Conservation (phyloP, 2,113 vertebrate genomes). For the Poeciliopsis turrubarensis region DNA sequence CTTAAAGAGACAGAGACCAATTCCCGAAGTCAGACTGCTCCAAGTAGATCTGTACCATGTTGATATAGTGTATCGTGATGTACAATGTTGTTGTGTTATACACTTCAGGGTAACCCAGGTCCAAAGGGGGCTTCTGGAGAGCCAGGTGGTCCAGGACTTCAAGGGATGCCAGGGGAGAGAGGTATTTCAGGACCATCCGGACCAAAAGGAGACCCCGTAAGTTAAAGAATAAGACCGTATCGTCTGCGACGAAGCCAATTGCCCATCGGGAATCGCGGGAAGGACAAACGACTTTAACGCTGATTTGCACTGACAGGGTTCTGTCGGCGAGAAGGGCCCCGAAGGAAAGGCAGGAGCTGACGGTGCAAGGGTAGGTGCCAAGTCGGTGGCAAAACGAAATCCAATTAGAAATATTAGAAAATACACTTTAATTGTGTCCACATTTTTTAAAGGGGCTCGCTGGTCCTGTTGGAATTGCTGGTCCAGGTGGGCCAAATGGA, state of each 20-base stretch:
- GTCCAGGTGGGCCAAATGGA: conserved; percentile 88
- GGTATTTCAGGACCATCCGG: conserved; percentile 89
- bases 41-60: not conserved
- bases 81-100: not conserved
- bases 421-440: conserved; percentile 15
- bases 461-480: conserved; percentile 89
- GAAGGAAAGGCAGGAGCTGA: conserved; percentile 95
- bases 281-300: not conserved
- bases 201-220: conserved; percentile 94
- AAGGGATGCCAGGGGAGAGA: conserved; percentile 97
- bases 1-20: too few species aligned
- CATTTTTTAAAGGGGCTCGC: conserved; percentile 86
- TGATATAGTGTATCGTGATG: not conserved
- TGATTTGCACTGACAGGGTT: conserved; percentile 79
- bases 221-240: conserved; percentile 26
- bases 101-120: conserved; percentile 87
- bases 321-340: conserved; percentile 85
- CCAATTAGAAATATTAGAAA: not conserved
- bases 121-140: conserved; percentile 87
- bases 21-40: too few species aligned
- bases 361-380: conserved; percentile 88
- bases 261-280: not conserved
- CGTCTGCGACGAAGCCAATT: conserved; percentile 1
- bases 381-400: too few species aligned
- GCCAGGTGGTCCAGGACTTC: conserved; percentile 89